Percentiles rank a stretch among this genome's conserved stretches.
Conservation (phyloP, 2,113 vertebrate species). For the Atherinomorus stipes region DNA sequence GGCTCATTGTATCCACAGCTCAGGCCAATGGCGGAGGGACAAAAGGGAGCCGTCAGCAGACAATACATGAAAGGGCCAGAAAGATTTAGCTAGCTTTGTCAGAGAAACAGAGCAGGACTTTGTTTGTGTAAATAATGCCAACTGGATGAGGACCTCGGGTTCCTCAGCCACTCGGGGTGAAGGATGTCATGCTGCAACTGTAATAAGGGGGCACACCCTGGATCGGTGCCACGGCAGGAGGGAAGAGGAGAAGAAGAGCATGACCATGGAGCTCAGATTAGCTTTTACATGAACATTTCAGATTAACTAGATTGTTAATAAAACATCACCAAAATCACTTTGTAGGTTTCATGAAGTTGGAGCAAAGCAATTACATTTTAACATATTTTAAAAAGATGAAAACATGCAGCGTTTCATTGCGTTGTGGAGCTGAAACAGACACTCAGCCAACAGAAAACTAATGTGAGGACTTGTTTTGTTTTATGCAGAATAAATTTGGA, state of each 20-base stretch:
- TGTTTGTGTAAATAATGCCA: constrained; percentile 99
- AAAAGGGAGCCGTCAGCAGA: constrained; percentile 97
- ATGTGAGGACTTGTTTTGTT: not conserved
- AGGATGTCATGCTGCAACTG: constrained; percentile 55
- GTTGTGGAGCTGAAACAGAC: not conserved
- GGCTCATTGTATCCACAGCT: constrained; percentile 93
- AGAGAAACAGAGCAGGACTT: constrained; percentile 98
- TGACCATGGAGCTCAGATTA: constrained; percentile 2
- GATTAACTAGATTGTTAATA: too few species aligned
- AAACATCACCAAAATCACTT: too few species aligned
- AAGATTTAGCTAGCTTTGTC: constrained; percentile 99
- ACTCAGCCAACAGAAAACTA: too few species aligned
- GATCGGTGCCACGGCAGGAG: constrained; percentile 77
- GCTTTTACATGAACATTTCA: too few species aligned
- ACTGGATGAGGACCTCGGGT: constrained; percentile 82
- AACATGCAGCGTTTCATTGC: too few species aligned
- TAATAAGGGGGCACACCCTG: constrained; percentile 61
- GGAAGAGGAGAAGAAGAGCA: constrained; percentile 59
- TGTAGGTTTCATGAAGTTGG: too few species aligned
- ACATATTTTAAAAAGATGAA: too few species aligned
- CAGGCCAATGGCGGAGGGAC: constrained; percentile 97
- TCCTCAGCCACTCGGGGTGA: constrained; percentile 90
- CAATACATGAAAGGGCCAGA: constrained; percentile 95
- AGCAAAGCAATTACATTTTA: too few species aligned
- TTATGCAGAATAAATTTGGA: not conserved